phyloP scores from a whole-genome alignment of 2,797 vertebrate genomes.

The Manis javanica region DNA sequence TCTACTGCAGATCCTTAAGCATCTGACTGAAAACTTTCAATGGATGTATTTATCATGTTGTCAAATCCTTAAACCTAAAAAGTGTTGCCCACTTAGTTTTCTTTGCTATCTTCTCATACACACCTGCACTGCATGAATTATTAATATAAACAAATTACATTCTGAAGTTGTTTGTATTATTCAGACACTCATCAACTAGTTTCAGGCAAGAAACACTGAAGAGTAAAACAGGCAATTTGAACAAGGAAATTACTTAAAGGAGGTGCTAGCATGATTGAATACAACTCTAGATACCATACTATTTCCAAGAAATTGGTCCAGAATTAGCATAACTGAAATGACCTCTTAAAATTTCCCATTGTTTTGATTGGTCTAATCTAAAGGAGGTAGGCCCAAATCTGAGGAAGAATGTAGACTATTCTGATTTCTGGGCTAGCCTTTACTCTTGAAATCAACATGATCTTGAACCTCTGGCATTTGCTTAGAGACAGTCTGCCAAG shows the following conservation, averaged over 20 bases:
- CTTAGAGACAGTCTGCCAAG: not conserved
- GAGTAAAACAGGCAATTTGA: slow-evolving; percentile 13
- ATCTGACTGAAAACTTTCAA: not conserved
- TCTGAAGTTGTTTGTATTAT: slow-evolving; percentile 53
- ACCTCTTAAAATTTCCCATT: not conserved
- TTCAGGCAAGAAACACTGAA: slow-evolving; percentile 37
- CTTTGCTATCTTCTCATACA: slow-evolving; percentile 26
- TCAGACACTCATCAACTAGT: slow-evolving; percentile 15
- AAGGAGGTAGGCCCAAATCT: not conserved
- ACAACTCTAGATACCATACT: not conserved
- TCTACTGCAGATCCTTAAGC: not conserved
- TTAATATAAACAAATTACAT: slow-evolving; percentile 55
- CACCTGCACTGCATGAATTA: slow-evolving; percentile 61
- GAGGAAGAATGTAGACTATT: not conserved
- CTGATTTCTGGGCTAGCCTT: not conserved
- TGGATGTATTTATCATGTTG: not conserved
- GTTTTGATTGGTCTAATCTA: not conserved
- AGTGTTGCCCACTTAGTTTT: slow-evolving; percentile 15
- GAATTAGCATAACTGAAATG: not conserved
- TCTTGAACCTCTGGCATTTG: not conserved
- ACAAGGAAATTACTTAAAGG: not conserved
- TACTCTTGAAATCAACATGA: not conserved
- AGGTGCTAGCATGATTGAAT: not conserved
- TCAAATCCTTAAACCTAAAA: slow-evolving; percentile 26
- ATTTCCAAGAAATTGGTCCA: not conserved